Evolutionary conservation across 2,888 invertebrate species (phyloP).

Genomic region (Tolmerus cingulatus): DNA sequence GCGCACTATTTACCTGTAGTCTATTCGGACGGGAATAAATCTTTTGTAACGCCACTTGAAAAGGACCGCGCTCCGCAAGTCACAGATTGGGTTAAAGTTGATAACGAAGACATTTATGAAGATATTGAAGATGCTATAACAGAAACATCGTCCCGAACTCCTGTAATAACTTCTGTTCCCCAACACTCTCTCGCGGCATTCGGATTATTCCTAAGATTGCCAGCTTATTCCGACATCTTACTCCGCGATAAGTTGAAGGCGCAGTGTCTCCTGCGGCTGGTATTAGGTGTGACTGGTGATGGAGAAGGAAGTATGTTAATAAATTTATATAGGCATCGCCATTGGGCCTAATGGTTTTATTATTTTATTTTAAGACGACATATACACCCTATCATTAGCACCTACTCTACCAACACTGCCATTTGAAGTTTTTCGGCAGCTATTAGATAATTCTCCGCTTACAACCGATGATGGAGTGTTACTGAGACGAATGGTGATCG

Average conservation of each 20-base stretch:
- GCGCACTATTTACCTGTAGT: conserved; percentile 89
- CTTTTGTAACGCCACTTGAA: conserved; percentile 64
- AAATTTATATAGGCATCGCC: background rate
- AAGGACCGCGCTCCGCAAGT: conserved; percentile 62
- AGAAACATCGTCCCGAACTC: conserved; percentile 65
- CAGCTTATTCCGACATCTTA: conserved; percentile 89
- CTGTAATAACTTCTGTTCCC: conserved; percentile 74
- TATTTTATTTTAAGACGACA: conserved; percentile 66
- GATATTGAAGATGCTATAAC: conserved; percentile 68
- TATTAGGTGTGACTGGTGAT: conserved; percentile 90
- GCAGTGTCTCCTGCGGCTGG: conserved; percentile 83
- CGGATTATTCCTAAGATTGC: conserved; percentile 85
- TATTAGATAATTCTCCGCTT: conserved; percentile 79
- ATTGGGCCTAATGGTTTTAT: background rate
- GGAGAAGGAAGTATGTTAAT: conserved; percentile 80
- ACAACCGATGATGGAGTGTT: conserved; percentile 79
- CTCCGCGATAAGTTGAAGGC: conserved; percentile 85
- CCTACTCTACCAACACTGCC: conserved; percentile 70
- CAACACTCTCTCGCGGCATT: conserved; percentile 92
- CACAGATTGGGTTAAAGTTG: conserved; percentile 65
- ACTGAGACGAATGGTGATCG: conserved; percentile 79
- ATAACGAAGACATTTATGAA: conserved; percentile 70
- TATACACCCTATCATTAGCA: conserved; percentile 74
- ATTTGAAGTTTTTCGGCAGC: conserved; percentile 68
- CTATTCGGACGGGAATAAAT: conserved; percentile 80